Evolutionary conservation across 1,140 invertebrate genomes (phyloP).

Genomic region (Laodelphax striatellus): DNA sequence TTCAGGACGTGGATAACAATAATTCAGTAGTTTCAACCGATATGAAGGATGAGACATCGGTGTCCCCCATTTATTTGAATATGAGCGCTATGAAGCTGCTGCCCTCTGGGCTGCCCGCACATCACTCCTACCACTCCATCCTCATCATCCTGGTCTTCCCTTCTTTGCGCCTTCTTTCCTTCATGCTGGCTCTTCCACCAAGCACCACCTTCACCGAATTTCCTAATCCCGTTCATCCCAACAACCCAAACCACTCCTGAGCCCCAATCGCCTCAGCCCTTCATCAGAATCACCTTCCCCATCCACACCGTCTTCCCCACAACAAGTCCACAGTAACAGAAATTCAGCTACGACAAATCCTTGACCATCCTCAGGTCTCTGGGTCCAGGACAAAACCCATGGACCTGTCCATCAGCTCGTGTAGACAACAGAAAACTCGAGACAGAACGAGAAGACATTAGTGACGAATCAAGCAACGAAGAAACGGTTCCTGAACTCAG

Average conservation of each 20-base stretch:
- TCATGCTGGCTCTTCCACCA: conserved; percentile 13
- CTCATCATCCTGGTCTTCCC: conserved; percentile 13
- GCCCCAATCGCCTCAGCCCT: neutral
- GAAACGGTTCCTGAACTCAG: neutral
- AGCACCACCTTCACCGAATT: conserved; percentile 5
- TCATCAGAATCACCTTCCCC: conserved; percentile 8
- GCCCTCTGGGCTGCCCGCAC: conserved; percentile 10
- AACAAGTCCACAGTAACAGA: neutral
- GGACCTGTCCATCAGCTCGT: conserved; percentile 11
- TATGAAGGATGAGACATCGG: neutral
- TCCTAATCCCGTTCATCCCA: conserved; percentile 14
- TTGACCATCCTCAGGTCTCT: conserved; percentile 30
- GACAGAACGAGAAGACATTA: neutral
- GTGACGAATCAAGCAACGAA: conserved; percentile 2
- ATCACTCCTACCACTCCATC: conserved; percentile 5
- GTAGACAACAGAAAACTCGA: neutral
- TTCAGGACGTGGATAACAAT: conserved; percentile 10
- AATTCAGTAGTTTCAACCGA: neutral
- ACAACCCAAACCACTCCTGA: neutral
- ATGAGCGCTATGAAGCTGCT: conserved; percentile 1
- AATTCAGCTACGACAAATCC: conserved; percentile 27
- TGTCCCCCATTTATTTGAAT: conserved; percentile 6
- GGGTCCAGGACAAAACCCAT: conserved; percentile 30
- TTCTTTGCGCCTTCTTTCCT: conserved; percentile 17
- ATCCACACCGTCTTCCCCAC: neutral